Percentiles rank a stretch among this genome's conserved stretches.
phyloP scores from a whole-genome alignment of 2,113 vertebrate species.

The Parotia lawesii region DNA sequence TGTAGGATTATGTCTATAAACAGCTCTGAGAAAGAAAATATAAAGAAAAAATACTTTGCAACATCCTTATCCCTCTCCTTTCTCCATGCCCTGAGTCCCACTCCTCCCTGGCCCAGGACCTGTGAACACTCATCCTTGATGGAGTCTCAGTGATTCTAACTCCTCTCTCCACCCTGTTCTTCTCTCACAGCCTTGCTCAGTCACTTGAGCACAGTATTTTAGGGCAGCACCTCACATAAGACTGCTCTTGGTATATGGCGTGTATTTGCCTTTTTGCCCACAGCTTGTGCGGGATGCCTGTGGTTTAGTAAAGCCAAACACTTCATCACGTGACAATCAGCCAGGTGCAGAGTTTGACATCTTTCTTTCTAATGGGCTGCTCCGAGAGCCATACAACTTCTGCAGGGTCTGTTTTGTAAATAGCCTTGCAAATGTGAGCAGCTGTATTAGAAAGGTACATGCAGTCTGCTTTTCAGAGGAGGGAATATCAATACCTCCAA shows the following conservation, averaged over 20 bases:
- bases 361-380: background rate
- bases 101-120: background rate
- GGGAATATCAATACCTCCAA: background rate
- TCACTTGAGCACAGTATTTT: background rate
- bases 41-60: background rate
- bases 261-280: background rate
- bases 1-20: slow-evolving; percentile 23
- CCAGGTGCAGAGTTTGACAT: background rate
- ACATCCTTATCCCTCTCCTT: background rate
- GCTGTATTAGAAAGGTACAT: background rate
- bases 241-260: fast-evolving
- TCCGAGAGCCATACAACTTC: background rate
- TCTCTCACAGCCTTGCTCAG: background rate
- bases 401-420: background rate
- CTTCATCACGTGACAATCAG: background rate
- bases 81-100: background rate
- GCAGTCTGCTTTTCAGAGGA: background rate
- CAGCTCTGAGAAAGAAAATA: background rate
- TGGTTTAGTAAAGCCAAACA: background rate
- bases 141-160: background rate
- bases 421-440: background rate
- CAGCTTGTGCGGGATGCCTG: background rate
- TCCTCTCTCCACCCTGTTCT: background rate
- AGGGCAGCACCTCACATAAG: background rate
- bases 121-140: background rate